These are phyloP conservation scores for Lydus trimaculatus DNA, from an alignment of 2,888 invertebrate genomes.

Conservation along the genomic window DNA sequence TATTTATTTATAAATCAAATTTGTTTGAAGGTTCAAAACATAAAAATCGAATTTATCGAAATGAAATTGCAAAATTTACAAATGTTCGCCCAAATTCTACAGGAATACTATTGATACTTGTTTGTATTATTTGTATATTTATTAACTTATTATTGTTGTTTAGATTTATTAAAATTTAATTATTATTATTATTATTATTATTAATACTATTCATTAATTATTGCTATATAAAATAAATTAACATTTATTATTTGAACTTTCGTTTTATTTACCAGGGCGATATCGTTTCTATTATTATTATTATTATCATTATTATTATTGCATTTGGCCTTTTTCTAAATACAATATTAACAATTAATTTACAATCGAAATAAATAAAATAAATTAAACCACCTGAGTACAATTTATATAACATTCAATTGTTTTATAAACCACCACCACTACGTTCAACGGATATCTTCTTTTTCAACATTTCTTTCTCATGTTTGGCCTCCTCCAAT, in stretches of 20 bases:
- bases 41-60: constrained; percentile 42
- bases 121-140: constrained; percentile 54
- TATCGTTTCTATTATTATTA: not conserved
- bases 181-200: constrained; percentile 16
- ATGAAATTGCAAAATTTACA: constrained; percentile 46
- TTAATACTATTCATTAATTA: constrained; percentile 15
- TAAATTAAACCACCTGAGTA: constrained; percentile 7
- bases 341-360: not conserved
- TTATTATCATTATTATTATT: not conserved
- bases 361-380: not conserved
- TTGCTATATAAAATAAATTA: constrained; percentile 5
- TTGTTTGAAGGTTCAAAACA: constrained; percentile 47
- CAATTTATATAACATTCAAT: not conserved
- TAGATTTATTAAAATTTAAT: constrained; percentile 28
- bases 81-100: constrained; percentile 41
- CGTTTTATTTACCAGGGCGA: not conserved
- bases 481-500: constrained; percentile 85
- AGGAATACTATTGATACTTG: constrained; percentile 52
- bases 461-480: constrained; percentile 76
- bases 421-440: constrained; percentile 87
- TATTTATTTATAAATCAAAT: constrained; percentile 1
- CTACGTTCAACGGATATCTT: constrained; percentile 92
- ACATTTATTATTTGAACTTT: not conserved
- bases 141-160: constrained; percentile 54
- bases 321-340: too few species aligned